phyloP scores from a whole-genome alignment of 2,113 vertebrate species.

The Bubalus kerabau region DNA sequence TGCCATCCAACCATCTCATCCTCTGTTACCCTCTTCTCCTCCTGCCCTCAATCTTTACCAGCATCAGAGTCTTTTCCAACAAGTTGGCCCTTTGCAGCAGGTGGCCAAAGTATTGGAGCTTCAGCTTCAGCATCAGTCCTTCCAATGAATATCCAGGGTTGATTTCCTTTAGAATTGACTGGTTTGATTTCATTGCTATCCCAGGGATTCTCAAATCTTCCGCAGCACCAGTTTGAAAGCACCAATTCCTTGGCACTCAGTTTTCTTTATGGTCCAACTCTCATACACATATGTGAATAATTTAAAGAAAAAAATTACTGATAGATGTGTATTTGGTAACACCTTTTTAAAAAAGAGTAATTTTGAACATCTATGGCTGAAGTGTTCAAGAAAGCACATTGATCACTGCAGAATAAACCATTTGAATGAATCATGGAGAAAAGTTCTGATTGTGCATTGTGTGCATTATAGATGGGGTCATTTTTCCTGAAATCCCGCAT shows the following conservation, averaged over 20 bases:
- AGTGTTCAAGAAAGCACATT: background rate
- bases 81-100: background rate
- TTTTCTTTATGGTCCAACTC: background rate
- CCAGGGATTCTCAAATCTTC: background rate
- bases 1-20: background rate
- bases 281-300: background rate
- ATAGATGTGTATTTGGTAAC: background rate
- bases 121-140: background rate
- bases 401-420: background rate
- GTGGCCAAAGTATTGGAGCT: background rate
- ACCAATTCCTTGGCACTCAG: background rate
- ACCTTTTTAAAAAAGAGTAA: background rate
- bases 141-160: background rate
- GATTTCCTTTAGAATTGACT: background rate
- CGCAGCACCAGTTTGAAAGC: background rate
- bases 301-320: background rate
- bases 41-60: background rate
- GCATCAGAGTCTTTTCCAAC: background rate
- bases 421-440: background rate
- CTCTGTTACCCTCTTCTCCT: background rate
- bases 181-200: background rate
- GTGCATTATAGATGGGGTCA: background rate
- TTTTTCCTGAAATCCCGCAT: background rate
- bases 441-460: background rate
- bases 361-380: background rate